Evolutionary conservation across 2,113 vertebrate genomes (phyloP).

Genomic region (Numida meleagris): DNA sequence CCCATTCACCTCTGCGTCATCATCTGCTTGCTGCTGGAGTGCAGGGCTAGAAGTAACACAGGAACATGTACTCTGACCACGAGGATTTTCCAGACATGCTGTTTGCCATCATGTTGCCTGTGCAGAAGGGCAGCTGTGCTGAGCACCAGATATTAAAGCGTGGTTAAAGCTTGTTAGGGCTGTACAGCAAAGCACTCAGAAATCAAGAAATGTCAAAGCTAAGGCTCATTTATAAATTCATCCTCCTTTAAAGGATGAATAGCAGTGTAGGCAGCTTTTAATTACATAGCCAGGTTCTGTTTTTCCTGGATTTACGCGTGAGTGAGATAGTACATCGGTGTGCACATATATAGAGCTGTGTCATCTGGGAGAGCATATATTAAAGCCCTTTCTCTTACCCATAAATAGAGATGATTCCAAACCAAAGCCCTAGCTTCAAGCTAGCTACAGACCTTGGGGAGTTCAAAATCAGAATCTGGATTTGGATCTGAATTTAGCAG

Average conservation of each 20-base stretch:
- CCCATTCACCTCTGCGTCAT: slow-evolving; percentile 13
- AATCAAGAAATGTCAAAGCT: not conserved
- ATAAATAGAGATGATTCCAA: slow-evolving; percentile 56
- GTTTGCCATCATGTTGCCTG: not conserved
- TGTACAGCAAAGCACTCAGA: not conserved
- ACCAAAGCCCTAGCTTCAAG: slow-evolving; percentile 47
- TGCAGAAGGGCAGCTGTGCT: not conserved
- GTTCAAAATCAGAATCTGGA: slow-evolving; percentile 73
- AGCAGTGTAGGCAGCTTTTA: slow-evolving; percentile 20
- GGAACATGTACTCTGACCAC: not conserved
- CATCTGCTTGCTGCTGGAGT: slow-evolving; percentile 31
- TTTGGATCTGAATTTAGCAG: slow-evolving; percentile 72
- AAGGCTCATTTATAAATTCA: slow-evolving; percentile 1
- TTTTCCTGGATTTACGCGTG: not conserved
- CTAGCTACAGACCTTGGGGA: slow-evolving; percentile 60
- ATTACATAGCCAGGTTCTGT: not conserved
- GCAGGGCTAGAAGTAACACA: slow-evolving; percentile 16
- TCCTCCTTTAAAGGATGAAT: not conserved
- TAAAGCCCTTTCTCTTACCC: slow-evolving; percentile 46
- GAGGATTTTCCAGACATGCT: not conserved
- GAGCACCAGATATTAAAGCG: not conserved
- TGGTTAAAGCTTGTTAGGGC: not conserved
- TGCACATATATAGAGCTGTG: not conserved
- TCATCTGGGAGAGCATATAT: slow-evolving; percentile 26
- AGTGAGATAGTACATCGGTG: not conserved